Conservation (phyloP, 1,140 invertebrate genomes). For the Meloidogyne hapla region DNA sequence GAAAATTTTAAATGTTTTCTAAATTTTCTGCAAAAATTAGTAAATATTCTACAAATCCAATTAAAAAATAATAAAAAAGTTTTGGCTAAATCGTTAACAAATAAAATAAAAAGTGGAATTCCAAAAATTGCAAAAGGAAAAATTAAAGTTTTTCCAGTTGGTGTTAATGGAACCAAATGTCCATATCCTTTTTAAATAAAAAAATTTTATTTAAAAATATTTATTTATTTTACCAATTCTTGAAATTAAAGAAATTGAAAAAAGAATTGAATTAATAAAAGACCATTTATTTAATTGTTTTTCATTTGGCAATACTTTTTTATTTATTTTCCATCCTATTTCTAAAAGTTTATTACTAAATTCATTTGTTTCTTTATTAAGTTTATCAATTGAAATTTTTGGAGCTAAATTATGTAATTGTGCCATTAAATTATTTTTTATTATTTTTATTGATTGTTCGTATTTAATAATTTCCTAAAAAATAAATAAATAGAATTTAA, state of each 20-base stretch:
- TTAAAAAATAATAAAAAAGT: not conserved
- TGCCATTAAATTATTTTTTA: slow-evolving; percentile 6
- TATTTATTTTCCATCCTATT: not conserved
- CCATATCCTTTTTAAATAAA: not conserved
- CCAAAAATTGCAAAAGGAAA: not conserved
- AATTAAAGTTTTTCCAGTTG: not conserved
- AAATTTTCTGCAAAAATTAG: not conserved
- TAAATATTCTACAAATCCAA: not conserved
- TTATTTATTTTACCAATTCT: not conserved
- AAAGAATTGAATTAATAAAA: not conserved
- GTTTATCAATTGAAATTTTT: not conserved
- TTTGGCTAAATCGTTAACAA: not conserved
- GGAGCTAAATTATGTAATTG: not conserved
- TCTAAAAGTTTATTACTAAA: slow-evolving; percentile 1
- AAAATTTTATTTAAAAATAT: not conserved
- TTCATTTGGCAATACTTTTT: too few species aligned
- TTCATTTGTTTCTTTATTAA: not conserved
- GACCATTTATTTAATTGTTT: slow-evolving; percentile 1
- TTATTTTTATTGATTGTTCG: slow-evolving; percentile 1
- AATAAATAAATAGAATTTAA: not conserved
- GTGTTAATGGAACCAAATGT: not conserved
- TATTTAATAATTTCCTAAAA: not conserved
- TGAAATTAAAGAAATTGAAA: not conserved
- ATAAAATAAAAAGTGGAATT: not conserved
- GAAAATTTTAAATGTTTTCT: not conserved